These are phyloP conservation scores for Dasypogon diadema DNA, from an alignment of 2,888 invertebrate species.

Conservation along the genomic window DNA sequence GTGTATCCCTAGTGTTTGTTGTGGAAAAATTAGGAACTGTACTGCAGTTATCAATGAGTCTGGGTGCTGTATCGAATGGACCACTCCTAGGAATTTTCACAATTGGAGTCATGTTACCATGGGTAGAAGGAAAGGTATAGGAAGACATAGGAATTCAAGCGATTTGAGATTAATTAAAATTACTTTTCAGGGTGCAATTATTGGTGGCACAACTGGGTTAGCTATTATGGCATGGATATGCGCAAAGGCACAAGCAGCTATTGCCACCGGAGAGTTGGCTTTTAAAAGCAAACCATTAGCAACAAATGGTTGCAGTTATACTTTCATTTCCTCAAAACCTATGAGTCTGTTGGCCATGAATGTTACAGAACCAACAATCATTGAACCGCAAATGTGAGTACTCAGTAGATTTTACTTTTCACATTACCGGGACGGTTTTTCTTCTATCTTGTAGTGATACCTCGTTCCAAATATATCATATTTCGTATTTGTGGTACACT, in stretches of 20 bases:
- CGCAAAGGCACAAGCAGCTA: constrained; percentile 71
- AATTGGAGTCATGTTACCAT: constrained; percentile 77
- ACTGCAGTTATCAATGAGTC: constrained; percentile 76
- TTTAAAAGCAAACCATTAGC: constrained; percentile 70
- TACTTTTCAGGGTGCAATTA: constrained; percentile 69
- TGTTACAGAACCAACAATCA: constrained; percentile 57
- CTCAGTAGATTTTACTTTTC: no score
- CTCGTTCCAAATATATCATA: constrained; percentile 72
- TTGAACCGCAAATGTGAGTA: constrained; percentile 45
- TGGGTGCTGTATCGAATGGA: constrained; percentile 76
- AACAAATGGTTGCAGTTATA: constrained; percentile 71
- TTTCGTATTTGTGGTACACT: constrained; percentile 86
- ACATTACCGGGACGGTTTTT: no score
- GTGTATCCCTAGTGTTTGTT: constrained; percentile 74
- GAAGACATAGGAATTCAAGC: constrained; percentile 55
- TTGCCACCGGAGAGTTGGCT: constrained; percentile 69
- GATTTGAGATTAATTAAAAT: constrained; percentile 18
- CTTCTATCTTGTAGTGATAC: constrained; percentile 33
- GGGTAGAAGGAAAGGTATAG: constrained; percentile 75
- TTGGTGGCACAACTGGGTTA: constrained; percentile 71
- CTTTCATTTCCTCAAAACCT: constrained; percentile 67
- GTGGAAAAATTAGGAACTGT: constrained; percentile 79
- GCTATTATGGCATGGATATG: constrained; percentile 72
- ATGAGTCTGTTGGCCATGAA: constrained; percentile 62
- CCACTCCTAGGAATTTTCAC: constrained; percentile 78